Evolutionary conservation across 2,797 vertebrate species (phyloP).

Genomic region (Acropternis orthonyx): DNA sequence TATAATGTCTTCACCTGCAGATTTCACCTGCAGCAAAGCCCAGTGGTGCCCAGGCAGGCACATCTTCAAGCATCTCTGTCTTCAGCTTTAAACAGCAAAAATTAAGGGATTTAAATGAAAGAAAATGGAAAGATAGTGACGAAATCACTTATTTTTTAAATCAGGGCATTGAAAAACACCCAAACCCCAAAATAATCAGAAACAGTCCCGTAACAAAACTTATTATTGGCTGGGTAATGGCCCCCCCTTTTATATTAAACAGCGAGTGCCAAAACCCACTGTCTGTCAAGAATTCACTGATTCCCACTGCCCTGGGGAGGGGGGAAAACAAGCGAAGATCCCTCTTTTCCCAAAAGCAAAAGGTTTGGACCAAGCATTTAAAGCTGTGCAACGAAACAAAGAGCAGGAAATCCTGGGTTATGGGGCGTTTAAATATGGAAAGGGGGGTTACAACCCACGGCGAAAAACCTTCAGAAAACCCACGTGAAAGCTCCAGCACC

Average conservation of each 20-base stretch:
- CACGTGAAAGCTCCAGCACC: neutral
- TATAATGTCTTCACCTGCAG: neutral
- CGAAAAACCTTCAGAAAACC: neutral
- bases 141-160: neutral
- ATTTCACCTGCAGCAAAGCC: neutral
- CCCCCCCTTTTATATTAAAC: neutral
- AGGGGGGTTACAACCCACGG: rapidly evolving
- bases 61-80: rapidly evolving
- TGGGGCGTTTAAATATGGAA: rapidly evolving
- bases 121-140: neutral
- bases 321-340: rapidly evolving
- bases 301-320: neutral
- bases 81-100: neutral
- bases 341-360: neutral
- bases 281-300: neutral
- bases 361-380: neutral
- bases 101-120: neutral
- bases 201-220: neutral
- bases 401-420: neutral
- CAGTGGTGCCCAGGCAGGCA: neutral
- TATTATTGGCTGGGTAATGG: neutral
- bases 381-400: neutral
- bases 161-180: neutral
- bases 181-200: neutral
- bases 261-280: neutral